These are phyloP conservation scores for Tipula confusa DNA, from an alignment of 2,888 invertebrate species.

Conservation along the genomic window DNA sequence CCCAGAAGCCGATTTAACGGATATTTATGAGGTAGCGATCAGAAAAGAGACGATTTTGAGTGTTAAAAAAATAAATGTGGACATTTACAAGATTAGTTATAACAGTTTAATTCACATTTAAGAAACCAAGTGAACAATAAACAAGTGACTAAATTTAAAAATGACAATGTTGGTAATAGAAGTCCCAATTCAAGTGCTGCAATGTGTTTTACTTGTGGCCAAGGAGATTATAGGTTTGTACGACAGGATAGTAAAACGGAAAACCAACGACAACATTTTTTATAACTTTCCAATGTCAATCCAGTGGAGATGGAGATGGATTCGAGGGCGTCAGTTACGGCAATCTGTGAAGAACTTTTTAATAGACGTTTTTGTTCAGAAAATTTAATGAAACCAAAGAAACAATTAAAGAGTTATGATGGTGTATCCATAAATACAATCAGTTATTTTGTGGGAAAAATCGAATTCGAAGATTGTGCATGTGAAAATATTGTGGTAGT, in stretches of 20 bases:
- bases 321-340: not conserved
- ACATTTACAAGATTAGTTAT: not conserved
- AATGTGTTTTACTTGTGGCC: not conserved
- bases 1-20: not conserved
- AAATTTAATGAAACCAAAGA: not conserved
- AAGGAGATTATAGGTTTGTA: not conserved
- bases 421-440: not conserved
- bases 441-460: not conserved
- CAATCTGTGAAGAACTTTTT: not conserved
- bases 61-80: not conserved
- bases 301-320: not conserved
- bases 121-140: not conserved
- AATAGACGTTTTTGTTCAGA: not conserved
- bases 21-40: not conserved
- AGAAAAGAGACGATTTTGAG: not conserved
- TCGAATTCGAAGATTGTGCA: not conserved
- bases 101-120: too few relatives aligned
- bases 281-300: not conserved
- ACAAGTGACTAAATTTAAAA: not conserved
- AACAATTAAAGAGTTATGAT: not conserved
- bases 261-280: not conserved
- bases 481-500: not conserved
- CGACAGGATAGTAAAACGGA: not conserved
- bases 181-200: too few relatives aligned
- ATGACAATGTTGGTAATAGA: too few relatives aligned